Percentiles rank a stretch among this genome's conserved stretches.
Conservation (phyloP, 2,797 vertebrate species). For the Synanceia verrucosa region DNA sequence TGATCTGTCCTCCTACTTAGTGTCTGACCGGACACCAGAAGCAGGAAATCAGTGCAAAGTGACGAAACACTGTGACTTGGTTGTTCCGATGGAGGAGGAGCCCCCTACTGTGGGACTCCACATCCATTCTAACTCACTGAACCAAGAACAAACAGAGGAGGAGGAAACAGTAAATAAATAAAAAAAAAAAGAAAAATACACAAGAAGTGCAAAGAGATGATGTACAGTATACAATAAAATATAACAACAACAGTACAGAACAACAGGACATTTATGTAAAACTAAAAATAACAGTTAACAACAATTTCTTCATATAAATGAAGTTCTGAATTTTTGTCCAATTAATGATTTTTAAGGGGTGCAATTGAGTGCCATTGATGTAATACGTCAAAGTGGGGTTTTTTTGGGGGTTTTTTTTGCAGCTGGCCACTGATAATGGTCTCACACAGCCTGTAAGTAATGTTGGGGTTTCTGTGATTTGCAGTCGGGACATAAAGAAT, state of each 20-base stretch:
- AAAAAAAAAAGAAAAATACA: background rate
- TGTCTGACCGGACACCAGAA: background rate
- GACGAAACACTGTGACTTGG: background rate
- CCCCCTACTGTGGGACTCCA: background rate
- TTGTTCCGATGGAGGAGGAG: background rate
- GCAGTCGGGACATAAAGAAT: too few relatives aligned
- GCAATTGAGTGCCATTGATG: too few relatives aligned
- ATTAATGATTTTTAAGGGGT: too few relatives aligned
- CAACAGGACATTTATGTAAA: background rate
- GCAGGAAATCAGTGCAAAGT: slow-evolving; percentile 1
- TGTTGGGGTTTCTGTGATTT: too few relatives aligned
- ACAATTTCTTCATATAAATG: too few relatives aligned
- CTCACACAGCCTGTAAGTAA: too few relatives aligned
- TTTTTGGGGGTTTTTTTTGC: too few relatives aligned
- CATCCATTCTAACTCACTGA: background rate
- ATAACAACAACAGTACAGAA: background rate
- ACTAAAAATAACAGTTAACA: too few relatives aligned
- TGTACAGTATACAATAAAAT: too few relatives aligned
- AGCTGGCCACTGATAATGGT: too few relatives aligned
- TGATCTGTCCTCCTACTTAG: background rate
- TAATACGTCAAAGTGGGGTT: too few relatives aligned
- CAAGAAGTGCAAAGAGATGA: background rate
- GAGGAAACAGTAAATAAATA: background rate
- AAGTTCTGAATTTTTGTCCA: too few relatives aligned
- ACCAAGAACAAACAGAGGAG: background rate